These are phyloP conservation scores for Phymastichus coffea DNA, from an alignment of 1,140 invertebrate genomes.

Conservation along the genomic window DNA sequence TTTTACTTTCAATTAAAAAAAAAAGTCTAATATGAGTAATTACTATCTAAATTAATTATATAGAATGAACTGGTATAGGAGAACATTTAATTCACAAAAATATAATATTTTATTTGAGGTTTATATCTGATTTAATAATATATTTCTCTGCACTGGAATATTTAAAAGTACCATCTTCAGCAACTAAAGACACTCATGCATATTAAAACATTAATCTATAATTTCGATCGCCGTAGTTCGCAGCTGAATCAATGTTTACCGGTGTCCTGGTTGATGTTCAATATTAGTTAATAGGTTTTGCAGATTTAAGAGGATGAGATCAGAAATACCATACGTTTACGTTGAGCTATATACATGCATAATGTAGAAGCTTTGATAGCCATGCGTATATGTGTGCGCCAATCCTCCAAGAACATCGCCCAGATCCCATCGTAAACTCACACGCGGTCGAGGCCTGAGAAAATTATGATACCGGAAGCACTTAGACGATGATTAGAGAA, in stretches of 20 bases:
- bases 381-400: background rate
- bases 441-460: background rate
- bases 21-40: no score
- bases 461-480: background rate
- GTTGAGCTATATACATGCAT: background rate
- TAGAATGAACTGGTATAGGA: no score
- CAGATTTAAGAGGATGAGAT: background rate
- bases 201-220: no score
- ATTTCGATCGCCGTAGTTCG: background rate
- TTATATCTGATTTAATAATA: no score
- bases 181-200: no score
- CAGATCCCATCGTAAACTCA: background rate
- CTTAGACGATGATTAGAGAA: background rate
- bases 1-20: no score
- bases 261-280: background rate
- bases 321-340: no score
- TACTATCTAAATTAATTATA: no score
- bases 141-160: no score
- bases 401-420: background rate
- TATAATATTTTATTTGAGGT: no score
- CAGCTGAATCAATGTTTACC: background rate
- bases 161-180: no score
- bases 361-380: background rate
- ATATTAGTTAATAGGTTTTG: background rate
- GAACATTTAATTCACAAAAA: no score